These are phyloP conservation scores for Tribolium madens DNA, from an alignment of 1,140 invertebrate genomes.

Conservation along the genomic window DNA sequence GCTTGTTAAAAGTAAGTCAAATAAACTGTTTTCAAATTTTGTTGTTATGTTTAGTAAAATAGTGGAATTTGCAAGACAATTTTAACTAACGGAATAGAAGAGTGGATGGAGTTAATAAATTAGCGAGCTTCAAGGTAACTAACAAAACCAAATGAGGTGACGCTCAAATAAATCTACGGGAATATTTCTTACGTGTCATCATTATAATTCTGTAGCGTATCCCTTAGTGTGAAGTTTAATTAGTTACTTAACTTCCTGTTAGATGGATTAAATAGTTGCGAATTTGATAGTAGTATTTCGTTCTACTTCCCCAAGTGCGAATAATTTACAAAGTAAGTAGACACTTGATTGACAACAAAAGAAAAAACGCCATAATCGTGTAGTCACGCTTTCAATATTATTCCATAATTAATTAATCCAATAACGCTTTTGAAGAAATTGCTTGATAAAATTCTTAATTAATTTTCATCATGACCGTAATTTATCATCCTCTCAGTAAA, in stretches of 20 bases:
- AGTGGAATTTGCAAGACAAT: neutral
- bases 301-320: neutral
- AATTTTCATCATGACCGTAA: slow-evolving; percentile 15
- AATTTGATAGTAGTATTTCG: neutral
- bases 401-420: slow-evolving; percentile 11
- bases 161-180: slow-evolving; percentile 1
- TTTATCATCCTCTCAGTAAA: slow-evolving; percentile 17
- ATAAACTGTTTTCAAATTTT: neutral
- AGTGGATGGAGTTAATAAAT: neutral
- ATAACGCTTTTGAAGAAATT: slow-evolving; percentile 18
- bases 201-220: slow-evolving; percentile 25
- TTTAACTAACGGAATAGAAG: neutral
- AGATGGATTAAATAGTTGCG: slow-evolving; percentile 5
- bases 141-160: neutral
- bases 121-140: slow-evolving; percentile 4
- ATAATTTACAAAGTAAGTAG: slow-evolving; percentile 18
- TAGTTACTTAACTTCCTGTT: slow-evolving; percentile 39
- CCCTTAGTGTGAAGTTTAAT: slow-evolving; percentile 23
- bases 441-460: slow-evolving; percentile 12
- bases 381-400: neutral
- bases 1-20: neutral
- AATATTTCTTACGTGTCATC: slow-evolving; percentile 31
- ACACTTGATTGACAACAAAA: slow-evolving; percentile 12
- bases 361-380: neutral
- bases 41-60: too few relatives aligned